A percentile compares a stretch with the other conserved stretches of the same genome.
These are phyloP conservation scores for Phyto melanocephala DNA, from an alignment of 2,888 invertebrate species.

Conservation along the genomic window DNA sequence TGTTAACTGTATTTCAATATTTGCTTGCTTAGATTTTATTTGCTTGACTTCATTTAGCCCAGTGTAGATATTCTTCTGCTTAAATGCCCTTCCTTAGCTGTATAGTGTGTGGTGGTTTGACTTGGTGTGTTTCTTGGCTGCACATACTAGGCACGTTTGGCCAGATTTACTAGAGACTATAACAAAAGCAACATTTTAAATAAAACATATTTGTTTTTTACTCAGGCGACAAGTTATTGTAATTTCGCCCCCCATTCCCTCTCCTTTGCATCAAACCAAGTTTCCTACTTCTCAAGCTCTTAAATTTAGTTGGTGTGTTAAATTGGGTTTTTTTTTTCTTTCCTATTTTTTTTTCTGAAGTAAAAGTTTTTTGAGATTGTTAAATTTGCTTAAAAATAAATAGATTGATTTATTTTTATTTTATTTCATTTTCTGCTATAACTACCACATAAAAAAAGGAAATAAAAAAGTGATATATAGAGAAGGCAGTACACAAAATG, in stretches of 20 bases:
- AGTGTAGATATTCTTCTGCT: constrained; percentile 22
- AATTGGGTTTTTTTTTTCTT: constrained; percentile 43
- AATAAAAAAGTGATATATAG: not conserved
- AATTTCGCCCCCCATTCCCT: constrained; percentile 1
- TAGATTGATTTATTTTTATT: constrained; percentile 63
- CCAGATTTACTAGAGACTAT: constrained; percentile 17
- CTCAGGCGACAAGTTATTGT: constrained; percentile 60
- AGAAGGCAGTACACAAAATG: not conserved
- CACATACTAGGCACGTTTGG: constrained; percentile 30
- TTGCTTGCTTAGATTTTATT: constrained; percentile 58
- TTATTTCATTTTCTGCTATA: constrained; percentile 28
- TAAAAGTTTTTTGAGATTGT: constrained; percentile 18
- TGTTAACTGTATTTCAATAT: constrained; percentile 61
- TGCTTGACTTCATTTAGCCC: constrained; percentile 62
- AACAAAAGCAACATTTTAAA: not conserved
- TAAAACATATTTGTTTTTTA: constrained; percentile 51
- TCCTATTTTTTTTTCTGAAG: too few relatives aligned
- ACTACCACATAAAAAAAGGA: not conserved
- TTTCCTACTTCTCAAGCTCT: not conserved
- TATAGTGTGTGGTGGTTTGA: not conserved
- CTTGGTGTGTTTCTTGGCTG: constrained; percentile 22
- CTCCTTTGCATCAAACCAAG: not conserved
- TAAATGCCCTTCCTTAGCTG: constrained; percentile 7
- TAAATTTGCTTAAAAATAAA: constrained; percentile 56
- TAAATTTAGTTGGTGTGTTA: constrained; percentile 26